Percentiles rank a stretch among this genome's conserved stretches.
Conservation (phyloP, 2,113 vertebrate genomes). For the Hippoglossus stenolepis region DNA sequence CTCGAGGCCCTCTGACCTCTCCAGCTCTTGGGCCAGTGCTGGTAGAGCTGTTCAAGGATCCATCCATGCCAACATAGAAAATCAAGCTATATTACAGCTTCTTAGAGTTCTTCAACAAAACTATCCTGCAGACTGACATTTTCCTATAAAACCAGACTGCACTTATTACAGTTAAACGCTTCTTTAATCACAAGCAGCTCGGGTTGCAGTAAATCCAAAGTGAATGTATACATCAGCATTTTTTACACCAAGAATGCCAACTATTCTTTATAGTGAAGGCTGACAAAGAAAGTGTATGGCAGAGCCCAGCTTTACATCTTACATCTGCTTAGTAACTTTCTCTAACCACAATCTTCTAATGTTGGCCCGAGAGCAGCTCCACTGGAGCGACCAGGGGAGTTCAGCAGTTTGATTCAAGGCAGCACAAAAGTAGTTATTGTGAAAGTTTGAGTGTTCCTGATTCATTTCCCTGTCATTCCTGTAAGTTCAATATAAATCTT, state of each 20-base stretch:
- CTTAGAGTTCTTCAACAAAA: neutral
- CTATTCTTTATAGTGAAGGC: constrained; percentile 7
- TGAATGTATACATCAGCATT: constrained; percentile 1
- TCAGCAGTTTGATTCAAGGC: constrained; percentile 47
- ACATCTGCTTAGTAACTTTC: constrained; percentile 24
- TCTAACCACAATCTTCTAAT: constrained; percentile 17
- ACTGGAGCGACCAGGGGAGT: constrained; percentile 43
- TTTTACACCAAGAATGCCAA: constrained; percentile 1
- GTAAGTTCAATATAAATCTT: constrained; percentile 14
- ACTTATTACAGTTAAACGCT: neutral
- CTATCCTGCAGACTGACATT: neutral
- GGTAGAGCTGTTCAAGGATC: too few species aligned
- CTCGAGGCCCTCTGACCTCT: too few species aligned
- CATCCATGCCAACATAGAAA: too few species aligned
- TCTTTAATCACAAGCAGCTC: neutral
- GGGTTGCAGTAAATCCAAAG: constrained; percentile 8
- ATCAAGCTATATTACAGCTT: too few species aligned
- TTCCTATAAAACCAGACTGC: neutral
- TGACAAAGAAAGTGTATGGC: constrained; percentile 25
- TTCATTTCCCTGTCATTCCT: constrained; percentile 22
- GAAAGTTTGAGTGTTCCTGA: constrained; percentile 13
- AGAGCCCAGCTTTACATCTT: constrained; percentile 7
- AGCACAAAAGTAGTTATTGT: constrained; percentile 29
- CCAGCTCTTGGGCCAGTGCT: too few species aligned
- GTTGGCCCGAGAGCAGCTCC: constrained; percentile 37